Evolutionary conservation across 2,888 invertebrate species (phyloP).

Genomic region (Drosophila monieri): DNA sequence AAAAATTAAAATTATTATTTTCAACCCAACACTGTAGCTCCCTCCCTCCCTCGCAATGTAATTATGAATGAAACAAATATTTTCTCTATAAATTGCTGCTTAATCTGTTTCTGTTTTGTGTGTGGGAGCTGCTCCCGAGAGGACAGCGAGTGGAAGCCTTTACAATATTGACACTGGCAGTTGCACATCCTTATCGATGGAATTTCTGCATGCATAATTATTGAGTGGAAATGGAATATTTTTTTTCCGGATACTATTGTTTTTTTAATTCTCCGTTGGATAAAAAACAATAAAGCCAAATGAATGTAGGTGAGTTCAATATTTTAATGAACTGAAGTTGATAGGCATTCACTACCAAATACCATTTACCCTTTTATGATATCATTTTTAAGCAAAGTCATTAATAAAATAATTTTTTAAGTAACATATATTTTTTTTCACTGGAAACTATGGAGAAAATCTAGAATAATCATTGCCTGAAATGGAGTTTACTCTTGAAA

Average conservation of each 20-base stretch:
- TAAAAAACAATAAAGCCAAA: neutral
- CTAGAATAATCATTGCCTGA: neutral
- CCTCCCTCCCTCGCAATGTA: conserved; percentile 13
- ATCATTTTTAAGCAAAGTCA: too few species aligned
- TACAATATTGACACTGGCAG: conserved; percentile 57
- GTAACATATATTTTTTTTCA: too few species aligned
- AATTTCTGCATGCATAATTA: conserved; percentile 41
- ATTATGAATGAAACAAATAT: conserved; percentile 22
- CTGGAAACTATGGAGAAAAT: neutral
- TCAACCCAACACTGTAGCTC: neutral
- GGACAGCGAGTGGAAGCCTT: conserved; percentile 21
- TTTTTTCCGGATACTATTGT: conserved; percentile 4
- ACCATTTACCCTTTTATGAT: too few species aligned
- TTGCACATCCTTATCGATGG: conserved; percentile 52
- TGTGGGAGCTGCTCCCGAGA: neutral
- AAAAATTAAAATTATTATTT: conserved; percentile 53
- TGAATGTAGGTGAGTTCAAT: too few species aligned
- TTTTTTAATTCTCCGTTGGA: conserved; percentile 8
- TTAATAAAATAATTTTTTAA: too few species aligned
- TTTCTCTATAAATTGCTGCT: conserved; percentile 31
- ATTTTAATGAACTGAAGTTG: neutral
- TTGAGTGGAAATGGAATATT: conserved; percentile 24
- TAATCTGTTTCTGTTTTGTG: conserved; percentile 39
- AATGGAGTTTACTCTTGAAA: neutral
- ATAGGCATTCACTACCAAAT: too few species aligned